These are phyloP conservation scores for Coleophora flavipennella DNA, from an alignment of 2,888 invertebrate species.

Conservation along the genomic window DNA sequence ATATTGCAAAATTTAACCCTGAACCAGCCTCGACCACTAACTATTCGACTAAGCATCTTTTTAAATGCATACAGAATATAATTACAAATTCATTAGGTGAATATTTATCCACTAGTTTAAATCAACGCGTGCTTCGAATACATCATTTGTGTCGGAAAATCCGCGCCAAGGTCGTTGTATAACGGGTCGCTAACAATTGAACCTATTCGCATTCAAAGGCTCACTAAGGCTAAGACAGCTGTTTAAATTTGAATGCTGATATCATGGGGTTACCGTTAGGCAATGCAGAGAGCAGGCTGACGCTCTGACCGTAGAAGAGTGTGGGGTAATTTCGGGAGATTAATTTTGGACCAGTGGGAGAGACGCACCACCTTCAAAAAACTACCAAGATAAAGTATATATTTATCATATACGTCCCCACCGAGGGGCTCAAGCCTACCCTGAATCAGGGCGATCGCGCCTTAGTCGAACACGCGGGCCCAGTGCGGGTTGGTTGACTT, in stretches of 20 bases:
- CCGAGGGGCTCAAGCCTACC: no score
- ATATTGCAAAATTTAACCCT: background rate
- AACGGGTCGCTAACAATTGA: slow-evolving; percentile 13
- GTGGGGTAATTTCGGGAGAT: no score
- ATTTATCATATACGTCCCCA: no score
- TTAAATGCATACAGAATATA: background rate
- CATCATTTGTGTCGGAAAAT: slow-evolving; percentile 17
- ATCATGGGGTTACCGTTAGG: background rate
- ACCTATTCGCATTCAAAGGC: slow-evolving; percentile 23
- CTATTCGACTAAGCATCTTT: no score
- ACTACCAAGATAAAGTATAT: no score
- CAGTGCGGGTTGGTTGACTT: no score
- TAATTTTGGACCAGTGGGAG: no score
- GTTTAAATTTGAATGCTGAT: slow-evolving; percentile 3
- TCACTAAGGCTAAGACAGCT: slow-evolving; percentile 16
- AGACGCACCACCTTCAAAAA: no score
- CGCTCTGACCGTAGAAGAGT: no score
- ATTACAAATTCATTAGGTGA: slow-evolving; percentile 18
- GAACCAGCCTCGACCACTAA: background rate
- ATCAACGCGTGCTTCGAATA: slow-evolving; percentile 17
- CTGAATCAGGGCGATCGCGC: no score
- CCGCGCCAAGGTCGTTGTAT: slow-evolving; percentile 12
- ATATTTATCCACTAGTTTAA: slow-evolving; percentile 13
- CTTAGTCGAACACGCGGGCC: no score
- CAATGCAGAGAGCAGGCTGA: no score